A percentile compares a stretch with the other conserved stretches of the same genome.
Conservation (phyloP, 2,888 invertebrate species). For the Heteromyza rotundicornis region DNA sequence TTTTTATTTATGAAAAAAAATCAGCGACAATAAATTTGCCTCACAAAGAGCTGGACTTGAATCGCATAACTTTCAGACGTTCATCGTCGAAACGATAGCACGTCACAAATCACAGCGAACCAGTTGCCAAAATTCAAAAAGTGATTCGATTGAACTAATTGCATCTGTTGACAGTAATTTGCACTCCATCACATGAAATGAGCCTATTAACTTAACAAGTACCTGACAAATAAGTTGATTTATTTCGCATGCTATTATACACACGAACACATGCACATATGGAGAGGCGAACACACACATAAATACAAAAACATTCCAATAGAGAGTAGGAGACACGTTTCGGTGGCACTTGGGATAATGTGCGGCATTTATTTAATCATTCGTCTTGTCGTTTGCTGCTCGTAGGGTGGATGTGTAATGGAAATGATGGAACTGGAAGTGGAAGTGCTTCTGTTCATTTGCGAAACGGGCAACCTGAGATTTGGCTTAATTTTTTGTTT, state of each 20-base stretch:
- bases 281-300: not conserved
- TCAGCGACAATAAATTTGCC: too few species aligned
- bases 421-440: not conserved
- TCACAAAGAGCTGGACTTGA: too few species aligned
- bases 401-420: not conserved
- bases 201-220: conserved; percentile 52
- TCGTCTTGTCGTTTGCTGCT: not conserved
- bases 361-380: conserved; percentile 1
- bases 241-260: conserved; percentile 39
- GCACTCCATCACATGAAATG: conserved; percentile 46
- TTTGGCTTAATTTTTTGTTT: conserved; percentile 52
- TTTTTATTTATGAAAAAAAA: too few species aligned
- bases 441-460: conserved; percentile 37
- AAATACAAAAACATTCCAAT: not conserved
- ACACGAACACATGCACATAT: not conserved
- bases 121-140: not conserved
- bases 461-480: conserved; percentile 51
- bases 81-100: too few species aligned
- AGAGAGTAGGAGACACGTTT: too few species aligned
- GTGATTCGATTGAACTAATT: not conserved
- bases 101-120: too few species aligned
- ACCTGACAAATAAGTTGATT: conserved; percentile 54
- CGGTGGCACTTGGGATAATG: not conserved
- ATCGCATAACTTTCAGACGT: too few species aligned
- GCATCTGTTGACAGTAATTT: conserved; percentile 40